phyloP scores from a whole-genome alignment of 2,888 invertebrate species.

The Aporophyla nigra region DNA sequence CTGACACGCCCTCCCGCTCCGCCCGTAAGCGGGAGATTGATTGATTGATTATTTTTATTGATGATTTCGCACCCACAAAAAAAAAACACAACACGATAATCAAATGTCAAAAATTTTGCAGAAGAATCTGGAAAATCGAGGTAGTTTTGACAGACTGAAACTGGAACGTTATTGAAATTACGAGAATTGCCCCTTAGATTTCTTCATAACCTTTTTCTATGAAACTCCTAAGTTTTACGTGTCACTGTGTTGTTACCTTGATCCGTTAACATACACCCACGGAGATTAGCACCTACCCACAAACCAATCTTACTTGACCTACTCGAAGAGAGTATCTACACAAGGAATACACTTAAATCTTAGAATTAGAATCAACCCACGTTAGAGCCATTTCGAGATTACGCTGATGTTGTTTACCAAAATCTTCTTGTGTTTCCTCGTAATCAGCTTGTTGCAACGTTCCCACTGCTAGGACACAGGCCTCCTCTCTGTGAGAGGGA shows the following conservation, averaged over 20 bases:
- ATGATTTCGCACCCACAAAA: too few relatives aligned
- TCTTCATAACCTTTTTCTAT: conserved; percentile 2
- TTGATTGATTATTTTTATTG: too few relatives aligned
- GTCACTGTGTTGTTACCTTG: conserved; percentile 39
- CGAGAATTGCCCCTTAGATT: neutral
- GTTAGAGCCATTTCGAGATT: neutral
- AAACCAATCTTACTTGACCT: conserved; percentile 47
- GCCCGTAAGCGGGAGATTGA: too few relatives aligned
- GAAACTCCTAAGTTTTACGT: conserved; percentile 1
- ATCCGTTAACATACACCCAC: conserved; percentile 58
- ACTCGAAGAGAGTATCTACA: conserved; percentile 19
- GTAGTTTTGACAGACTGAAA: too few relatives aligned
- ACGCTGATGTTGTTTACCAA: neutral
- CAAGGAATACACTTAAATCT: conserved; percentile 20
- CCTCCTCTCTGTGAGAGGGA: too few relatives aligned
- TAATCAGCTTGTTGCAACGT: too few relatives aligned
- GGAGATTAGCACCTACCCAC: conserved; percentile 59
- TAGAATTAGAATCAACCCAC: conserved; percentile 23
- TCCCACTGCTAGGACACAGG: too few relatives aligned
- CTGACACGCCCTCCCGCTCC: too few relatives aligned
- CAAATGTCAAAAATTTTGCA: too few relatives aligned
- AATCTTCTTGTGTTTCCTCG: neutral
- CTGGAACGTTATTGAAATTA: too few relatives aligned
- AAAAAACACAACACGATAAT: too few relatives aligned
- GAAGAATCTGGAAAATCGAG: too few relatives aligned